These are phyloP conservation scores for Phoenicopterus ruber DNA, from an alignment of 2,113 vertebrate genomes.

Conservation along the genomic window DNA sequence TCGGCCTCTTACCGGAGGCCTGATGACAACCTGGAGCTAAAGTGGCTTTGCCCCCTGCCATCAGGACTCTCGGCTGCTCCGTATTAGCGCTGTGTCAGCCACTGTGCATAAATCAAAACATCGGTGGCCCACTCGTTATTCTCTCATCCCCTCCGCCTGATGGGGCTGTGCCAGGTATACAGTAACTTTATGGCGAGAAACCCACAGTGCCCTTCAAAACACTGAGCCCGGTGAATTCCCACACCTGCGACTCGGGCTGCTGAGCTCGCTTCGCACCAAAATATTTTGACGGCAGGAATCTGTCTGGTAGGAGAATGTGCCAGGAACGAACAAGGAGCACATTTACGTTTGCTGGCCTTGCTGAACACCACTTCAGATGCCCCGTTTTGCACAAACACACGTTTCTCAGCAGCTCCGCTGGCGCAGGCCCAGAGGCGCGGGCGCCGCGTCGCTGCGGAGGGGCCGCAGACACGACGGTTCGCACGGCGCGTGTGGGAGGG, in stretches of 20 bases:
- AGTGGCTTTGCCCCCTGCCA: not conserved
- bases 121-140: fast-evolving
- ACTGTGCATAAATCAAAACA: not conserved
- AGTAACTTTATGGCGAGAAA: not conserved
- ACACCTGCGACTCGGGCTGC: not conserved
- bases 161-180: fast-evolving
- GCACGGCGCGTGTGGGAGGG: fast-evolving
- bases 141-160: not conserved
- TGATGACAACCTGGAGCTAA: not conserved
- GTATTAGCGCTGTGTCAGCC: not conserved
- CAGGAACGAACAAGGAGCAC: conserved; percentile 1
- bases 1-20: not conserved
- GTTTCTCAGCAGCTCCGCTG: not conserved
- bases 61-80: not conserved
- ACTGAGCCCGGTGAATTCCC: not conserved
- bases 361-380: not conserved
- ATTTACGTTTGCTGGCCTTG: not conserved
- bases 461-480: not conserved
- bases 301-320: not conserved
- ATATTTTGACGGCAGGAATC: not conserved
- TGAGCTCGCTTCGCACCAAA: not conserved
- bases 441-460: not conserved
- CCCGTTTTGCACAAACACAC: not conserved
- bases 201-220: not conserved
- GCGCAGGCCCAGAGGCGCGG: not conserved